Base-by-base conservation (phyloP, 2,888 invertebrate species). In the Drosophila monieri region DNA sequence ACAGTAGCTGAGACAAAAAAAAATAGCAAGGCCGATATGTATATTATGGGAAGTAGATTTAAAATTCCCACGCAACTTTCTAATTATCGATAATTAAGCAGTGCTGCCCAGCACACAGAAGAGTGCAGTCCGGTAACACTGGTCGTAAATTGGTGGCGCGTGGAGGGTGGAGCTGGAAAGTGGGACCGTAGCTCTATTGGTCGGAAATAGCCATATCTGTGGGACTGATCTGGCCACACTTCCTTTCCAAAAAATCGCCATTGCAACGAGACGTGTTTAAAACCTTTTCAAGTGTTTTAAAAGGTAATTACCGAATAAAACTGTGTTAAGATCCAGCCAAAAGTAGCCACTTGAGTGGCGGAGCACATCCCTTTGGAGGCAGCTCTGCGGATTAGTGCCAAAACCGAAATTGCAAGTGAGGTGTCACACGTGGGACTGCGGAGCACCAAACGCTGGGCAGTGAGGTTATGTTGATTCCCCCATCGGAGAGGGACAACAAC, bases 261-360 rank as follows among this genome's bases (percentile, higher is more conserved):
- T 80, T 78, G 80, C 88, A 79, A 76, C 78, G 74, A 90, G 91
- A 91, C 91, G 91, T 91, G 91, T 91, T 91, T 89, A 80, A 89
- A 90, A 90, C 89, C 83, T 89, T 90, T 91, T 85, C 72, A 75
- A 89, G 90, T 89, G 89, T 89, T 90, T 90, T 89, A 89, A 89
- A 81, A 90, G 91, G 90, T 91, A 90, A 91, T 78, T 83, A 80
- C 57, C 71, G 43, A 44, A 48, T 37, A 49, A 59, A 70, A 62
- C 46, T 62, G 25, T 12, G 6, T 12, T 8, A 77, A 78, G 73
- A 73, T 67, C 46, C 51, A 47, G 48, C 43, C 52, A n/a, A 53
- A 74, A 49, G 21, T 43, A 46, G 44, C 37, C 51, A 32, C 35
- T 6, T 35, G 15, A 49, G 6, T 14, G 35, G 35, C 14, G 6